Conservation (phyloP, 2,113 vertebrate species). For the Coptodon bakossiorum region DNA sequence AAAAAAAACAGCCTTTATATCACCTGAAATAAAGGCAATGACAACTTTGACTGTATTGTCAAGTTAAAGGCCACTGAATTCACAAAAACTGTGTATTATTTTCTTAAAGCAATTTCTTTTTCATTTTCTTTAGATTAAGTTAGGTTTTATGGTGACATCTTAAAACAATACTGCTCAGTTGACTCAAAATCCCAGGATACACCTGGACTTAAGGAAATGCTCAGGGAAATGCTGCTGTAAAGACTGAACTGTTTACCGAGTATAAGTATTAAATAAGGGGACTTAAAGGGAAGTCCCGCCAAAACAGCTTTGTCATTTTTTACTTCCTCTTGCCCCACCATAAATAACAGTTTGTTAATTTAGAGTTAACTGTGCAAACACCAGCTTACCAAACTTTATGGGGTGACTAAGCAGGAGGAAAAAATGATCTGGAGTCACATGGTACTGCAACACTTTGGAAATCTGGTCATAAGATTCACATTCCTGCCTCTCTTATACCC, state of each 20-base stretch:
- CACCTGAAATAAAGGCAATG: background rate
- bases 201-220: background rate
- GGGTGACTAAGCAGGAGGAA: background rate
- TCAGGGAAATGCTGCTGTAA: background rate
- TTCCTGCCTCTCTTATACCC: background rate
- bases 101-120: background rate
- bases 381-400: background rate
- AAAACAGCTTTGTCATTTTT: background rate
- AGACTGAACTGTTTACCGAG: background rate
- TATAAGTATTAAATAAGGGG: fast-evolving
- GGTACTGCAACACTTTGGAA: conserved; percentile 22
- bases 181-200: background rate
- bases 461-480: conserved; percentile 51
- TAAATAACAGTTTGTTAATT: background rate
- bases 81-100: background rate
- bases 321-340: background rate
- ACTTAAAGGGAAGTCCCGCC: background rate
- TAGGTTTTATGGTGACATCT: background rate
- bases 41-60: background rate
- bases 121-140: background rate
- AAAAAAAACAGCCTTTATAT: background rate
- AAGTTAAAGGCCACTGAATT: background rate
- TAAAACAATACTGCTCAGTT: background rate
- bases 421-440: conserved; percentile 49
- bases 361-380: background rate